Base-by-base conservation (phyloP, 2,888 invertebrate species). In the Watsonalla binaria region DNA sequence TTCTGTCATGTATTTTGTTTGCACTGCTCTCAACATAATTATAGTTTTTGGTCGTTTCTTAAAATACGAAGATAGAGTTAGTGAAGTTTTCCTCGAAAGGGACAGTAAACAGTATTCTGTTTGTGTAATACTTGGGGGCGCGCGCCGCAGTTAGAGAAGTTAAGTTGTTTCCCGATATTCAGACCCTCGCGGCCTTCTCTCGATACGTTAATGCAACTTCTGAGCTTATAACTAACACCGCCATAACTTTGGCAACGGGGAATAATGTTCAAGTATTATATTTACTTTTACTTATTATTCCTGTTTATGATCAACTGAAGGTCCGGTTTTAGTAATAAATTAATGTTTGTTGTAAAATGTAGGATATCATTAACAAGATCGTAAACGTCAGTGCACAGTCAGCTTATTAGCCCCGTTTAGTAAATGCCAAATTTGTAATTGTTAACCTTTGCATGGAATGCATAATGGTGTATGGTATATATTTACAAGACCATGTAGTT, bases 91-190 rank as follows among this genome's bases (percentile, higher is more conserved):
- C 55, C 24, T 49, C 55, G 66, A 63, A 66, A 67, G 70, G 74
- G 74, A 69, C 74, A 65, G 70, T 63, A 66, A 72, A 70, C 71
- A 75, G 61, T 70, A 65, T 67, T 65, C 58, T 74, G 69, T 74
- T 74, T 74, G 72, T 67, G 59, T 66, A 59, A 70, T 69, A 71
- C 74, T 72, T 63, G 66, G 56, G 63, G 60, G 61, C 61, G 66
- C 65, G 63, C 60, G 66, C 57, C 57, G 65, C 65, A 70, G 66
- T 68, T 67, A 50, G 54, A 53, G 64, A 68, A 62, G 60, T 60
- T 62, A 62, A 67, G 63, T 65, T 68, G 68, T 70, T 62, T 53
- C 56, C 57, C 61, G 54, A 61, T 61, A 62, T 68, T 63, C 57
- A 59, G 57, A 59, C 11, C 34, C 37, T 14, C 46, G 55, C 59